Evolutionary conservation across 2,113 vertebrate species (phyloP).

Genomic region (Perca flavescens): DNA sequence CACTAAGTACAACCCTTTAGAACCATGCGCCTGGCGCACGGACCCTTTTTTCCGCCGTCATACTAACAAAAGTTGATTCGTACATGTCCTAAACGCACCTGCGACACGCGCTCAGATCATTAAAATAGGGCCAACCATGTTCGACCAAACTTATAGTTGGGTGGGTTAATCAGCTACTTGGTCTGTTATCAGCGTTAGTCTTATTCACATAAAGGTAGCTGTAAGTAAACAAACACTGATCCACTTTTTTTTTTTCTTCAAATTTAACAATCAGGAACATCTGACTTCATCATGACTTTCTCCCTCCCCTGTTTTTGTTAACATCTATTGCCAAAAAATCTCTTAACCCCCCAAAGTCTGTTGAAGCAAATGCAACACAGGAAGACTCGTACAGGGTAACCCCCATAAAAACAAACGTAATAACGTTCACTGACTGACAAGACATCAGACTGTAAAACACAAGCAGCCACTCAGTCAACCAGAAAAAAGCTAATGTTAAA

Average conservation of each 20-base stretch:
- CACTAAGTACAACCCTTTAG: too few relatives aligned
- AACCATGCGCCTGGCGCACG: too few relatives aligned
- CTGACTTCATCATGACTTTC: neutral
- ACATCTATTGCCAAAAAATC: neutral
- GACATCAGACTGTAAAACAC: neutral
- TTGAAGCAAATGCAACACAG: neutral
- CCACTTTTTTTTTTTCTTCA: neutral
- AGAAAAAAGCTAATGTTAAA: conserved; percentile 2
- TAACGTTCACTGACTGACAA: neutral
- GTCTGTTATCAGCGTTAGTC: too few relatives aligned
- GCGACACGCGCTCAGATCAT: too few relatives aligned
- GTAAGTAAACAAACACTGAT: neutral
- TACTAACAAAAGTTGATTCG: too few relatives aligned
- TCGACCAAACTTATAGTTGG: too few relatives aligned
- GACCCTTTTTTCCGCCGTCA: too few relatives aligned
- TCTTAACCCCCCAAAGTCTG: neutral
- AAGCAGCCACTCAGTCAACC: conserved; percentile 2
- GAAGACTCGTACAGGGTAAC: neutral
- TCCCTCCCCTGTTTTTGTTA: neutral
- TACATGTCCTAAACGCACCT: too few relatives aligned
- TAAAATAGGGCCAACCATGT: too few relatives aligned
- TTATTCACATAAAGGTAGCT: neutral
- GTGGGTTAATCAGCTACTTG: too few relatives aligned
- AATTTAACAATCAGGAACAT: neutral
- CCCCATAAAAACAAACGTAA: neutral